phyloP scores from a whole-genome alignment of 2,888 invertebrate species.

The Eupeodes latifasciatus region DNA sequence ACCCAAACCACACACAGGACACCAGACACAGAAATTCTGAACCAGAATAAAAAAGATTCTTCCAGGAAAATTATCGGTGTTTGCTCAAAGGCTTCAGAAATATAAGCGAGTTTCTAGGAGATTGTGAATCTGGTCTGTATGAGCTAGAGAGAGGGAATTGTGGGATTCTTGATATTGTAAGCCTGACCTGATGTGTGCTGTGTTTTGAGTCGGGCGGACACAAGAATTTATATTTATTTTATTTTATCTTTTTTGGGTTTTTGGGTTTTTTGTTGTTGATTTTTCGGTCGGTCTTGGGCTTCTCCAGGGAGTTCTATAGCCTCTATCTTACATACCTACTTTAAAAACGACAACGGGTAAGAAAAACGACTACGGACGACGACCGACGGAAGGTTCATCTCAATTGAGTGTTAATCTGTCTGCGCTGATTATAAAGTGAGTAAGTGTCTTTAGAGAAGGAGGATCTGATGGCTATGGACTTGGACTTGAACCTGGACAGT shows the following conservation, averaged over 20 bases:
- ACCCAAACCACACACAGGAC: not conserved
- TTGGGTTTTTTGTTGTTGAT: not conserved
- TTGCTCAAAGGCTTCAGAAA: slow-evolving; percentile 63
- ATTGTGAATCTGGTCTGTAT: slow-evolving; percentile 38
- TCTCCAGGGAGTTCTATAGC: slow-evolving; percentile 38
- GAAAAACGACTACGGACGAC: not conserved
- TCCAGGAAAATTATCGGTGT: slow-evolving; percentile 70
- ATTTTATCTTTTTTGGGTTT: slow-evolving; percentile 25
- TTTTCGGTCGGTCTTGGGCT: not conserved
- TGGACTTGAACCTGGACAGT: not conserved
- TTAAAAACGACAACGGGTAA: slow-evolving; percentile 8
- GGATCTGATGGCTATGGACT: not conserved
- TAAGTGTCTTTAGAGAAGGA: not conserved
- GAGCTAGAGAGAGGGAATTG: slow-evolving; percentile 18
- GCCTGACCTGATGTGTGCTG: slow-evolving; percentile 19
- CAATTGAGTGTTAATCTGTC: slow-evolving; percentile 74
- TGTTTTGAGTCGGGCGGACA: slow-evolving; percentile 19
- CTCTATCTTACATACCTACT: slow-evolving; percentile 43
- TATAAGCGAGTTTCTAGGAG: slow-evolving; percentile 36
- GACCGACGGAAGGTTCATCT: slow-evolving; percentile 41
- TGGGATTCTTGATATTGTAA: slow-evolving; percentile 9
- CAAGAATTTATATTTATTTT: slow-evolving; percentile 37
- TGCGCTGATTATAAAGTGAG: slow-evolving; percentile 38
- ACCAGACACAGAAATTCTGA: not conserved
- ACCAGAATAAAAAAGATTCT: slow-evolving; percentile 24